Evolutionary conservation across 2,113 vertebrate species (phyloP).

Genomic region (Rissa tridactyla): DNA sequence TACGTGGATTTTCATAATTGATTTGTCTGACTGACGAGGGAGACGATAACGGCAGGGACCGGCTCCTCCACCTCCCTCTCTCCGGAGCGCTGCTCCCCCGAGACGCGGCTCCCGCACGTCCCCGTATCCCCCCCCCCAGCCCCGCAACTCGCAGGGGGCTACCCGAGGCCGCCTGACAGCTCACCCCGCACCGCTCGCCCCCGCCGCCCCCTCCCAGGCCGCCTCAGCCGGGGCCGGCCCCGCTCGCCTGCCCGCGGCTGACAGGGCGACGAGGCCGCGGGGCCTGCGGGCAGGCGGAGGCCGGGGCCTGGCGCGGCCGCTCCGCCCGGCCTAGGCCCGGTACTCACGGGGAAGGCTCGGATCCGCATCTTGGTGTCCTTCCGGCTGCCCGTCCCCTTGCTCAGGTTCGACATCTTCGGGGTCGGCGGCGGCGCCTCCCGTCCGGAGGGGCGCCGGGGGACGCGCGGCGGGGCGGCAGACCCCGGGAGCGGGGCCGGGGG

Average conservation of each 20-base stretch:
- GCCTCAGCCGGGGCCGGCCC: not conserved
- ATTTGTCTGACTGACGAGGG: not conserved
- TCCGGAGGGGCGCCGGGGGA: not conserved
- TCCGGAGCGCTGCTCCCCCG: not conserved
- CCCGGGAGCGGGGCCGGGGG: slow-evolving; percentile 27
- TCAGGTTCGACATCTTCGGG: slow-evolving; percentile 93
- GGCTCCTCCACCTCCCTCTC: not conserved
- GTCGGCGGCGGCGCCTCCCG: slow-evolving; percentile 47
- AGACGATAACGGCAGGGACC: not conserved
- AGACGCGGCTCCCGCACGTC: not conserved
- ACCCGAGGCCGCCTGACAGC: not conserved
- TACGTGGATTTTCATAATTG: not conserved
- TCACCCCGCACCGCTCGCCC: not conserved
- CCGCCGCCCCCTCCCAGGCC: not conserved
- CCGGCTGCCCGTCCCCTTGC: slow-evolving; percentile 93
- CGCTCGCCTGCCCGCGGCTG: not conserved
- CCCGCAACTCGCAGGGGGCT: not conserved
- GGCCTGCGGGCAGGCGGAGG: not conserved
- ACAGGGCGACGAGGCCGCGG: not conserved
- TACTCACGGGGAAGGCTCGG: slow-evolving; percentile 97
- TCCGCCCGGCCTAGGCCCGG: not conserved
- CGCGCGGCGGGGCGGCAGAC: not conserved
- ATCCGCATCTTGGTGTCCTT: slow-evolving; percentile 99
- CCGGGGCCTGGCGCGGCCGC: not conserved
- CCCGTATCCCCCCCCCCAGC: too few relatives aligned